Evolutionary conservation across 2,797 vertebrate species (phyloP).

Genomic region (Sibirionetta formosa): DNA sequence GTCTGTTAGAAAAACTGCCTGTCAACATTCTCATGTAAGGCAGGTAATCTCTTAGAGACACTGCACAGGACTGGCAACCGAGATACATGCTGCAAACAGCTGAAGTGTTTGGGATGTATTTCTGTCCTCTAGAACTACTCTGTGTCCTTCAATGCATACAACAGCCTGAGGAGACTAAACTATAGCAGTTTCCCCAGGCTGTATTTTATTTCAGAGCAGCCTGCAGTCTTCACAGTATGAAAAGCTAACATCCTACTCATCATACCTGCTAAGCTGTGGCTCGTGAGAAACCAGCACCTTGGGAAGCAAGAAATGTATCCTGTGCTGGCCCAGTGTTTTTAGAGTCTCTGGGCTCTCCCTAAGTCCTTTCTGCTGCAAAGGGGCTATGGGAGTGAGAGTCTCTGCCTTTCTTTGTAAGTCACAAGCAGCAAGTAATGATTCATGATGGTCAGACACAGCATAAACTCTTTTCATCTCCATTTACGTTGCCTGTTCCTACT

Average conservation of each 20-base stretch:
- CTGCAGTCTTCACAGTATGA: not conserved
- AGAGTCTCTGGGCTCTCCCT: not conserved
- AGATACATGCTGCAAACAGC: not conserved
- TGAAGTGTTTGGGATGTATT: not conserved
- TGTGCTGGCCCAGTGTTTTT: not conserved
- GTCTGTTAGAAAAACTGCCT: not conserved
- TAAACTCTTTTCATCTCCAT: not conserved
- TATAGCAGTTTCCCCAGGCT: not conserved
- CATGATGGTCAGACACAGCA: not conserved
- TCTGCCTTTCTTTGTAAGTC: not conserved
- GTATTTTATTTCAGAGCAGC: not conserved
- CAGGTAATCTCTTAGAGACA: not conserved
- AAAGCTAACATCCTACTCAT: not conserved
- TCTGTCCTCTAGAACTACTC: not conserved
- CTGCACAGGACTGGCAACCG: not conserved
- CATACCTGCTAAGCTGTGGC: not conserved
- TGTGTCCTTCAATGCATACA: not conserved
- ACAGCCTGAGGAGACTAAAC: not conserved
- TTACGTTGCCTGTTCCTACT: fast-evolving
- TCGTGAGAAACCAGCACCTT: not conserved
- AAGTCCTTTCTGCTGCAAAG: not conserved
- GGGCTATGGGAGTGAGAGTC: not conserved
- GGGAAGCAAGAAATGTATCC: not conserved
- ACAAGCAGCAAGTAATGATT: not conserved
- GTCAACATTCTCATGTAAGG: not conserved